Evolutionary conservation across 1,140 invertebrate species (phyloP).

Genomic region (Drosophila miranda): DNA sequence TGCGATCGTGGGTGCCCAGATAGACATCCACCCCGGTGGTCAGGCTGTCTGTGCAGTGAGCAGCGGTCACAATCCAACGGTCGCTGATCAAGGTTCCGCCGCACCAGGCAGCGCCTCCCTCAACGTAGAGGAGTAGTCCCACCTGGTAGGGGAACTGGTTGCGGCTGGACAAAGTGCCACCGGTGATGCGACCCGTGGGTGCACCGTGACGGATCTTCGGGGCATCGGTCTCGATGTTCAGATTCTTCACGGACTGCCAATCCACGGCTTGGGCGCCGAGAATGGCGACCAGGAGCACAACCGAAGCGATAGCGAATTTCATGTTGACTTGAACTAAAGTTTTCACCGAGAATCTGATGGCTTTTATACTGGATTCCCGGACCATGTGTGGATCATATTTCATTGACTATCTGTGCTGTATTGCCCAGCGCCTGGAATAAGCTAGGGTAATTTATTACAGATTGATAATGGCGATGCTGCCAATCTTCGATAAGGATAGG

Average conservation of each 20-base stretch:
- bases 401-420: slow-evolving; percentile 40
- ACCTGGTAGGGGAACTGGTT: slow-evolving; percentile 84
- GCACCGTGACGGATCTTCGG: slow-evolving; percentile 11
- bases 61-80: slow-evolving; percentile 85
- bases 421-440: slow-evolving; percentile 21
- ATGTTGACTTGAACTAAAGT: slow-evolving; percentile 36
- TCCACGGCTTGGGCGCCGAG: slow-evolving; percentile 39
- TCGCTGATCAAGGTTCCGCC: slow-evolving; percentile 85
- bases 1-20: slow-evolving; percentile 62
- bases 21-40: slow-evolving; percentile 74
- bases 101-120: slow-evolving; percentile 82
- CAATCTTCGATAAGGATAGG: slow-evolving; percentile 10
- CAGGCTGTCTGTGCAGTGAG: slow-evolving; percentile 84
- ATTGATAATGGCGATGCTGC: slow-evolving; percentile 29
- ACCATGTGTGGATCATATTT: slow-evolving; percentile 17
- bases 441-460: slow-evolving; percentile 31
- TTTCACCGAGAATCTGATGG: slow-evolving; percentile 10
- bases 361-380: slow-evolving; percentile 22
- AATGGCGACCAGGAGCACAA: slow-evolving; percentile 31
- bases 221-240: slow-evolving; percentile 27
- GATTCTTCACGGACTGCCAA: slow-evolving; percentile 41
- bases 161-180: slow-evolving; percentile 58
- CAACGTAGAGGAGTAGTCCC: slow-evolving; percentile 77
- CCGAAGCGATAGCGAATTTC: slow-evolving; percentile 41
- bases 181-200: slow-evolving; percentile 63